A percentile compares a stretch with the other conserved stretches of the same genome.
phyloP scores from a whole-genome alignment of 2,113 vertebrate genomes.

The Corvus cornix region DNA sequence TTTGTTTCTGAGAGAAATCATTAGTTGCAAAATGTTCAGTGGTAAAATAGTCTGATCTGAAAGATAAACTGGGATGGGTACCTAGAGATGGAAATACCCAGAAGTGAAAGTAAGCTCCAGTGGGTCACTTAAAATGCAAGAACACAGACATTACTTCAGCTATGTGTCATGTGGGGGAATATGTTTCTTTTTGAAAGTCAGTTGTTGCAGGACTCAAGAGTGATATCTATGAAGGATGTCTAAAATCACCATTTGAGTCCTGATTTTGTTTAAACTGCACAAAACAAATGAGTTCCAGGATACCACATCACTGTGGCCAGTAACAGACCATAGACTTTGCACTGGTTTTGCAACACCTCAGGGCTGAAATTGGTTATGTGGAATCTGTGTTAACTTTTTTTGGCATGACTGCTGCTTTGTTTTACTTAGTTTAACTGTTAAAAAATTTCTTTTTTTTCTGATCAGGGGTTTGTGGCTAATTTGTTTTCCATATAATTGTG shows the following conservation, averaged over 20 bases:
- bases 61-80: background rate
- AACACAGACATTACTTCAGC: background rate
- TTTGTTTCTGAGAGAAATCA: background rate
- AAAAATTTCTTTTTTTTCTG: background rate
- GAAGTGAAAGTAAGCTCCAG: background rate
- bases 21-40: background rate
- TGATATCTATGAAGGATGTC: background rate
- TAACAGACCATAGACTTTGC: background rate
- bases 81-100: background rate
- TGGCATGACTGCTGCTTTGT: background rate
- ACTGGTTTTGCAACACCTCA: background rate
- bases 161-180: rapidly evolving
- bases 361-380: background rate
- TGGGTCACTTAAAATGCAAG: background rate
- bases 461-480: rapidly evolving
- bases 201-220: background rate
- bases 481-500: background rate
- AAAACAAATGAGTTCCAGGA: background rate
- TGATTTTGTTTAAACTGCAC: background rate
- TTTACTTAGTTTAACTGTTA: background rate
- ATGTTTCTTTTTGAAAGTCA: background rate
- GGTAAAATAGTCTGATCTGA: background rate
- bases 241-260: background rate
- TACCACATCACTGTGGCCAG: background rate
- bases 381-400: background rate